phyloP scores from a whole-genome alignment of 2,797 vertebrate genomes.

The Tiaroga cobitis region DNA sequence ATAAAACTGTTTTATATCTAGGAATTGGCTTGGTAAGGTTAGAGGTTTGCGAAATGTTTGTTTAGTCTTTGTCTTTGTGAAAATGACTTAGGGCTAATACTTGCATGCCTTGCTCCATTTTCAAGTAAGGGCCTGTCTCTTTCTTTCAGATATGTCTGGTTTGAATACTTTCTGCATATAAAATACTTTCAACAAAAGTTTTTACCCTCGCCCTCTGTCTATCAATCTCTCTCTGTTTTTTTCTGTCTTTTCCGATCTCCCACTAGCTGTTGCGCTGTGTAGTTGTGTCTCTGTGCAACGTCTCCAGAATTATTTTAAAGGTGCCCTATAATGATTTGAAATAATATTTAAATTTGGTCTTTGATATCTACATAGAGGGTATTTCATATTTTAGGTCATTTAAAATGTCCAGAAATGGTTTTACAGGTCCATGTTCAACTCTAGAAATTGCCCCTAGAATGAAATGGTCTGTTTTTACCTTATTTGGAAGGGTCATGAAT shows the following conservation, averaged over 20 bases:
- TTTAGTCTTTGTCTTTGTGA: background rate
- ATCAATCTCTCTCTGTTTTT: background rate
- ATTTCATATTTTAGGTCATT: too few species aligned
- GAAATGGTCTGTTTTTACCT: too few species aligned
- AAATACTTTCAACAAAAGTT: background rate
- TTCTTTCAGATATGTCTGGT: background rate
- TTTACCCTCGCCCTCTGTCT: background rate
- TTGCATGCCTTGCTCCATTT: background rate
- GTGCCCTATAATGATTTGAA: too few species aligned
- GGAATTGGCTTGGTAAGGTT: background rate
- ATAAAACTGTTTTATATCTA: background rate
- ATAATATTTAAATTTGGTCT: too few species aligned
- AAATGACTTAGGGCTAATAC: background rate
- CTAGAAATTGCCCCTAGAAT: too few species aligned
- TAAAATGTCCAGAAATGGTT: too few species aligned
- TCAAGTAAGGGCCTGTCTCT: conserved; percentile 30
- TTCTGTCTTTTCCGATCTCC: background rate
- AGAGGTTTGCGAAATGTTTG: conserved; percentile 5
- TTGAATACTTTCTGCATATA: conserved; percentile 24
- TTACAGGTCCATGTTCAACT: too few species aligned
- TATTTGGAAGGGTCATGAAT: too few species aligned
- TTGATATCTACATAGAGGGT: too few species aligned
- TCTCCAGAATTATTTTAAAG: conserved; percentile 5
- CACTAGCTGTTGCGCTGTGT: background rate
- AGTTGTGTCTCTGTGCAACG: background rate